Base-by-base conservation (phyloP, 2,888 invertebrate species). In the Acleris holmiana region DNA sequence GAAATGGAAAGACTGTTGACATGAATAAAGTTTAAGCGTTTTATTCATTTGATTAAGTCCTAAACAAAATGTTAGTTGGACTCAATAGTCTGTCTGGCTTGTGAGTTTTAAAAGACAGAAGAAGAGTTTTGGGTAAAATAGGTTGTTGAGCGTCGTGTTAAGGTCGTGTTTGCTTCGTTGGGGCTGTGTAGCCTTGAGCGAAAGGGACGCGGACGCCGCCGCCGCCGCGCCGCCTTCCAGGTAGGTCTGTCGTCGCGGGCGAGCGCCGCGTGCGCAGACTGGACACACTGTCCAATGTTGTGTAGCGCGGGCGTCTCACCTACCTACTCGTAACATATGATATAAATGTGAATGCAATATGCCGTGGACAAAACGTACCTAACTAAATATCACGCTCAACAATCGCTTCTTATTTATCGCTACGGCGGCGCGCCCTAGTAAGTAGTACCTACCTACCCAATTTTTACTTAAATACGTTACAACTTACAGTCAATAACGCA, bases 121-220 rank as follows among this genome's bases (percentile, higher is more conserved):
- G 7, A 29, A 29, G 2, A 2, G 35, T 13, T 64, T 53, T 44
- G 7, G 15, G 57, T 53, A 68, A 65, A 56, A 67, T 67, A 74
- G 69, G 71, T 65, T 70, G 59, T 67, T 47, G 25, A 5, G 15
- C 0, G 19, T 13, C 46, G 25, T 21, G 2, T 23, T 79, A 82
- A 71, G 80, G 79, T 69, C 72, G 71, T 73, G 68, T 74, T 73
- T 83, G 79, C 62, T 13, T 35, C 35, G 13, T 35, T 35, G 69
- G 61, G 61, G 66, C 21, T n/a, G 50, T 13, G 67, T 81, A 85
- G 82, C 88, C 89, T 88, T 89, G 89, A 80, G 85, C 83, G 88
- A 88, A 88, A 88, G 90, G 88, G 86, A 88, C 88, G 86, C 84
- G 75, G 80, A 77, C 79, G 79, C 72, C 81, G 79, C 75, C 81